Base-by-base conservation (phyloP, 30 jellyfish, hydroid and myxozoan species). In the Sanderia malayensis region DNA sequence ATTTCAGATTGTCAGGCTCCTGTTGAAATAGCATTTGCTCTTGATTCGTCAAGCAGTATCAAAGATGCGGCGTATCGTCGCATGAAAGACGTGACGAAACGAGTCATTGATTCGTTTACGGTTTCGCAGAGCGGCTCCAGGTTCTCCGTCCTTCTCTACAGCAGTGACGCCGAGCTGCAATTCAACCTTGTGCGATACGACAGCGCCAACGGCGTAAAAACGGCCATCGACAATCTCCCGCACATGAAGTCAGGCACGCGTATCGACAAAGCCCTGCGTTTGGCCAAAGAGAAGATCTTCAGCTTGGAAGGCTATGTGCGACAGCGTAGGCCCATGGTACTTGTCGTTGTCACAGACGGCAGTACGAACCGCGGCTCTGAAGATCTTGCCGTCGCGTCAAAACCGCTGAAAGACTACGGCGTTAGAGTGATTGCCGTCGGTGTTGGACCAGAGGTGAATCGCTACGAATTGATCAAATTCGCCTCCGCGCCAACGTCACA, bases 1-100 rank as follows among this genome's bases (percentile, higher is more conserved):
- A 6, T 70, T 44, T 4, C 52, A 89, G 97, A 82, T 70, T 89
- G 97, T 46, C 64, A 74, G 46, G 46, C 95, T 15, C 90, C 97
- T 0, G 71, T 89, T 31, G 97, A 89, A 44, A 77, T 89, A 41
- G 97, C 85, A 15, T 76, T 89, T 62, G 97, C 97, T 4, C 47
- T 89, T 72, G 97, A 89, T 53, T 89, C 97, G 15, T 89, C 97
- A 9, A 70, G 92, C 63, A 89, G 97, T 67, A 76, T 89, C 70
- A 57, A 85, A 18, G 89, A 73, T 41, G 26, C 34, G 21, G 63
- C 82, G 2, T 89, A 81, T 76, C 46, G n/a, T 15, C 81, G 84
- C 44, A 89, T 89, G 97, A 89, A 89, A 57, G 72, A 46, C 8
- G 86, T 82, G 15, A 94, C 95, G 20, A 78, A 74, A 77, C 76